Base-by-base conservation (phyloP, 2,888 invertebrate genomes). In the Seladonia tumulorum region DNA sequence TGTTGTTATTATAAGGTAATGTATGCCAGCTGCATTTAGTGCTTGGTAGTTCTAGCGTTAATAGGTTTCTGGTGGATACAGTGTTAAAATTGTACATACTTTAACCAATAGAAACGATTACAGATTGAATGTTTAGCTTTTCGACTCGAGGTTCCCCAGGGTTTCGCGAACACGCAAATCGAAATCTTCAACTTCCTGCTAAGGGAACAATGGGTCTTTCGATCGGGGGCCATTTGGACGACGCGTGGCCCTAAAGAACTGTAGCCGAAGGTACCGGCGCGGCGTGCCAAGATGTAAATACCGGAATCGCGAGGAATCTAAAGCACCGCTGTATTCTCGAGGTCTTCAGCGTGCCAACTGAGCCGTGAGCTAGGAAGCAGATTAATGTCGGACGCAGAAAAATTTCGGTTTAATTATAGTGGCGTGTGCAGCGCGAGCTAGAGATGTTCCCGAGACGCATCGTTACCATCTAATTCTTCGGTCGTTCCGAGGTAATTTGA, bases 251-350 rank as follows among this genome's bases (percentile, higher is more conserved):
- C 66, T n/a, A 70, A 72, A 72, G 57, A 63, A 76, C 53, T 22
- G 71, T 39, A 45, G 63, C 12, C 14, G 35, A 66, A 42, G 47
- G 60, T 78, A 66, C 14, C 12, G 49, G n/a, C n/a, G 53, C 45
- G 53, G 22, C 57, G 63, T 87, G 87, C 87, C 87, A 86, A 80
- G 82, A 78, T 79, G 72, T 25, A 42, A 70, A 70, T 68, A 47
- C n/a, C 77, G 72, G 75, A 63, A 63, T 79, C 29, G 53, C 29
- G 35, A 47, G 47, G 78, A 80, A 83, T 81, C 68, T 70, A 35
- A 87, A 74, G 76, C 83, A 78, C 75, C 77, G 83, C 87, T 83
- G 83, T 87, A 87, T 81, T 87, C 83, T 76, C 45, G 74, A 87
- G 66, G 63, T 80, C 53, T 83, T 81, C 83, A 71, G 60, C 74